Percentiles rank a stretch among this genome's conserved stretches.
phyloP scores from a whole-genome alignment of 2,113 vertebrate genomes.

The Chaetorhynchus papuensis region DNA sequence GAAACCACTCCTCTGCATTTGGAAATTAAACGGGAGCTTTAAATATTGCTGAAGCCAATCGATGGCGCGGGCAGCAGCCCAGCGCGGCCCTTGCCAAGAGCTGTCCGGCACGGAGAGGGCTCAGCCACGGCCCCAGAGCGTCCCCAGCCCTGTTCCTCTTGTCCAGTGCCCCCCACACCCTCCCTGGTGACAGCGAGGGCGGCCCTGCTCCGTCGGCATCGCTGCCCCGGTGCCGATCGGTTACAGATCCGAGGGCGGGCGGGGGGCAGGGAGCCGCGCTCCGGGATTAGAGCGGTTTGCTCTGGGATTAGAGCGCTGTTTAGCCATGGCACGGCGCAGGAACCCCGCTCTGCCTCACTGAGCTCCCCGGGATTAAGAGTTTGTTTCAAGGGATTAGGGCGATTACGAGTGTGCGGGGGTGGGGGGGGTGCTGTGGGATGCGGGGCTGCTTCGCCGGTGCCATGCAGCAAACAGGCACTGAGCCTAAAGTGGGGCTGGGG shows the following conservation, averaged over 20 bases:
- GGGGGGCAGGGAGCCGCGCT: not conserved
- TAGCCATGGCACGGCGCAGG: not conserved
- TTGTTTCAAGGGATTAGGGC: conserved; percentile 63
- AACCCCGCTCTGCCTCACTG: conserved; percentile 25
- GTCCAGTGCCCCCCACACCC: not conserved
- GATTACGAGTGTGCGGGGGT: not conserved
- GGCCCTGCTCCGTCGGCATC: accelerated
- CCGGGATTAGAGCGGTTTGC: conserved; percentile 59
- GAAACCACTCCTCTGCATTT: not conserved
- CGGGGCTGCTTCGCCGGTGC: not conserved
- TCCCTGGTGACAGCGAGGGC: not conserved
- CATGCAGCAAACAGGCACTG: not conserved
- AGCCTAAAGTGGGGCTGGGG: accelerated
- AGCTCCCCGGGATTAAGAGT: conserved; percentile 53
- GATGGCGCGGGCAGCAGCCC: conserved; percentile 1
- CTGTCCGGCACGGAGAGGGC: not conserved
- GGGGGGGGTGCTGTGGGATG: not conserved
- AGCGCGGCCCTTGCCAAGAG: not conserved
- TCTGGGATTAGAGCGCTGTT: conserved; percentile 59
- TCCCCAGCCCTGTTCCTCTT: not conserved
- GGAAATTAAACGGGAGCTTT: conserved; percentile 49
- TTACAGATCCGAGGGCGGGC: not conserved
- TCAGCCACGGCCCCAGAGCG: not conserved
- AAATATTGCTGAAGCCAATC: not conserved
- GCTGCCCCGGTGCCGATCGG: not conserved